Evolutionary conservation across 1,140 invertebrate genomes (phyloP).

Genomic region (Orchestia grillus): DNA sequence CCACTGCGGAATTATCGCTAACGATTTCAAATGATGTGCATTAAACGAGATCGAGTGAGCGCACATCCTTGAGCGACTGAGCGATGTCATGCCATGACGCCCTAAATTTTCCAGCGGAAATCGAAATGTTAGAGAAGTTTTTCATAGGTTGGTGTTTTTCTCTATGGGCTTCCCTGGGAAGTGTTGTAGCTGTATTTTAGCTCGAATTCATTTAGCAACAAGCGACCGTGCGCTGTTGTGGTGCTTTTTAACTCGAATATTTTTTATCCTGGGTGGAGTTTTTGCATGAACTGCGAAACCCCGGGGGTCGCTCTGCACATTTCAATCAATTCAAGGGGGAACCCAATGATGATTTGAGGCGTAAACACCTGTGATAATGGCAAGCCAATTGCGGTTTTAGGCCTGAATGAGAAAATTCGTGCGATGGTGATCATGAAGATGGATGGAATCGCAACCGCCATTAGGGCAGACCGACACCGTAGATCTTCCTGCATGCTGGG

Average conservation of each 20-base stretch:
- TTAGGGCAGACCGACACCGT: background rate
- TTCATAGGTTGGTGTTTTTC: background rate
- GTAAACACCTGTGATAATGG: slow-evolving; percentile 5
- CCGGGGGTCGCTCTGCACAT: background rate
- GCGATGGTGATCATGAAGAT: slow-evolving; percentile 37
- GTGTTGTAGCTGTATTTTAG: background rate
- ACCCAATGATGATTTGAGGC: slow-evolving; percentile 20
- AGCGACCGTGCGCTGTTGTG: background rate
- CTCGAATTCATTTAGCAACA: background rate
- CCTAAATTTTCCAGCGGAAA: background rate
- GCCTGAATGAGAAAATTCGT: background rate
- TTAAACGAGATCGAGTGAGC: background rate
- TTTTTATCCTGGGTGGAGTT: background rate
- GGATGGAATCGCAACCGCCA: background rate
- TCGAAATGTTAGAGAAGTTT: background rate
- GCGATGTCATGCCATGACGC: slow-evolving; percentile 22
- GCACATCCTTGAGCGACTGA: slow-evolving; percentile 25
- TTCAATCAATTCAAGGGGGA: slow-evolving; percentile 20
- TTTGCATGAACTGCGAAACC: background rate
- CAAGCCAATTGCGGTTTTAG: slow-evolving; percentile 26
- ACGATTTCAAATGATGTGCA: slow-evolving; percentile 23
- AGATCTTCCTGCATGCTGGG: background rate
- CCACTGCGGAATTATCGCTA: background rate
- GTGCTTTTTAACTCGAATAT: background rate
- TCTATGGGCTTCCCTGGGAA: slow-evolving; percentile 24